Percentiles rank a stretch among this genome's conserved stretches.
phyloP scores from a whole-genome alignment of 1,140 invertebrate species.

The Megathymus violae region DNA sequence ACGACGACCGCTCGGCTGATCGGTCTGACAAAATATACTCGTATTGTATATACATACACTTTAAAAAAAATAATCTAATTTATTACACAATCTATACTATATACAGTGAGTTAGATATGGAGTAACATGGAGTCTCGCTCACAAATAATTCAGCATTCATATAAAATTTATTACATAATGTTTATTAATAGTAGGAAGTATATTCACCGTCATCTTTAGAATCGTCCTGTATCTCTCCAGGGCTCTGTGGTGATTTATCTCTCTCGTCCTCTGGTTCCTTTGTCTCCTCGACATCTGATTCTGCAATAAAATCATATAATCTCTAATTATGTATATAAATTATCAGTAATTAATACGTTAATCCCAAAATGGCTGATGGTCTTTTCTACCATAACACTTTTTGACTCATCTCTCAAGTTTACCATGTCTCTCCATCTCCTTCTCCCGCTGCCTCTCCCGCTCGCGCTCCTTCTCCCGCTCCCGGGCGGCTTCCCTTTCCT shows the following conservation, averaged over 20 bases:
- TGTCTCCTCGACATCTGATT: constrained; percentile 80
- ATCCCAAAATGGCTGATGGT: too few species aligned
- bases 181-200: too few species aligned
- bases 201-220: constrained; percentile 62
- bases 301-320: constrained; percentile 32
- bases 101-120: too few species aligned
- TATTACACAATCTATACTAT: too few species aligned
- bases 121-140: too few species aligned
- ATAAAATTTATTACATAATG: too few species aligned
- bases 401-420: constrained; percentile 76
- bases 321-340: too few species aligned
- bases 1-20: constrained; percentile 53
- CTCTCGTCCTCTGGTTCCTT: constrained; percentile 69
- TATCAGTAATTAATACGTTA: too few species aligned
- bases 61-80: too few species aligned
- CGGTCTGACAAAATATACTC: constrained; percentile 48
- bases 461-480: constrained; percentile 79
- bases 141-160: too few species aligned
- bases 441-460: constrained; percentile 41
- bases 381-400: constrained; percentile 42
- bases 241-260: constrained; percentile 77
- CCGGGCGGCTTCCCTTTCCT: constrained; percentile 83
- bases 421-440: constrained; percentile 32
- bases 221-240: constrained; percentile 66
- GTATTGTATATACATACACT: too few species aligned